Evolutionary conservation across 1,140 invertebrate genomes (phyloP).

Genomic region (Dreissena polymorpha): DNA sequence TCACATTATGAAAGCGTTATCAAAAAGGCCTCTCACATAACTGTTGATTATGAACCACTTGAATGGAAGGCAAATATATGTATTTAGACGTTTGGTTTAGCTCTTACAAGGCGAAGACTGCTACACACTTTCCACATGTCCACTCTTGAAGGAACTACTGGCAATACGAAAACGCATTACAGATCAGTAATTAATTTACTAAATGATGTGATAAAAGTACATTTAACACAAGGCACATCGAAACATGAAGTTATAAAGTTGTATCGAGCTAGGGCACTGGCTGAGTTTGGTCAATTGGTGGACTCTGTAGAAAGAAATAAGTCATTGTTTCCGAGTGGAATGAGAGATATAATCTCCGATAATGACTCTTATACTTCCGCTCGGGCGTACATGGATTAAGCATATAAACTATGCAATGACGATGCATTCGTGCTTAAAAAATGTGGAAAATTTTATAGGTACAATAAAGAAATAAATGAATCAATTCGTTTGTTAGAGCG

Average conservation of each 20-base stretch:
- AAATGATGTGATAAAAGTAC: no score
- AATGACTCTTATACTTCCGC: background rate
- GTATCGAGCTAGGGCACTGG: slow-evolving; percentile 14
- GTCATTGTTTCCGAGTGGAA: slow-evolving; percentile 1
- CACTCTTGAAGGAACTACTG: background rate
- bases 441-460: background rate
- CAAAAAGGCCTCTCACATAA: background rate
- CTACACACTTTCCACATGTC: slow-evolving; percentile 11
- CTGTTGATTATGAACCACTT: background rate
- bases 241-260: background rate
- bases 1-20: background rate
- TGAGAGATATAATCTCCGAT: slow-evolving; percentile 17
- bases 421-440: background rate
- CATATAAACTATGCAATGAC: background rate
- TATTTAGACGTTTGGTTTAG: slow-evolving; percentile 27
- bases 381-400: background rate
- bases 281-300: slow-evolving; percentile 3
- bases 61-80: background rate
- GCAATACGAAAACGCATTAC: background rate
- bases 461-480: background rate
- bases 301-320: slow-evolving; percentile 17
- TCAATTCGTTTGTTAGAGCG: background rate
- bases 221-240: no score
- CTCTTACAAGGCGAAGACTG: slow-evolving; percentile 1
- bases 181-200: no score